Base-by-base conservation (phyloP, 2,797 vertebrate genomes). In the Lithobates sylvaticus region DNA sequence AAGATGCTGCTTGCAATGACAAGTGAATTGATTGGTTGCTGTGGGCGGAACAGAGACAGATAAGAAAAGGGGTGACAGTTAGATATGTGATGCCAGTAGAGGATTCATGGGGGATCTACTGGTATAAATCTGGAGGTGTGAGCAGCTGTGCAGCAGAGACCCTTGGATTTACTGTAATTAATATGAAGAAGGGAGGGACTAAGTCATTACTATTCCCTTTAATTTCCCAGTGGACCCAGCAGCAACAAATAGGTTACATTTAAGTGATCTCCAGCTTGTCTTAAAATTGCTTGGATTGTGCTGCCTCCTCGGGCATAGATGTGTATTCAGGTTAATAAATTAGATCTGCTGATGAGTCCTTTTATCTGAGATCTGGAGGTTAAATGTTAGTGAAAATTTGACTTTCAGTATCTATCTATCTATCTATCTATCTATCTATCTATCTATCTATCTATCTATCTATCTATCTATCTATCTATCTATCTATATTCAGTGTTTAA, bases 231-330 rank as follows among this genome's bases (percentile, higher is more conserved):
- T 70, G 67, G 78, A 23, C 42, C 50, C 65, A 36, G 16, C 47
- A 80, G 78, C 27, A 54, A 67, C 29, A 23, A 70, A 70, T 54
- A 80, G 18, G 67, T 54, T 70, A 34, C 67, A 80, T 70, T 15
- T 80, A 69, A 80, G 44, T n/a, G 67, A 80, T 69, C 78, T 80
- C 78, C 65, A 50, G 64, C 42, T 47, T 69, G 78, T 47, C 29
- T 54, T 68, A 69, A 69, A 65, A 65, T 65, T 65, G n/a, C 61
- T 65, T 23, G 58, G 58, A 0, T 18, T 61, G 58, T 61, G 58
- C 58, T 21, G 58, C 58, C 58, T 61, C 58, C 58, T 21, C 0
- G 16, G 58, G 58, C 58, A 61, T 18, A n/a, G 58, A 61, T n/a
- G 23, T 9, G 23, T 18, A 61, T 18, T n/a, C 44, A n/a, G 76